Percentiles rank a stretch among this genome's conserved stretches.
Conservation (phyloP, 2,113 vertebrate genomes). For the Caranx melampygus region DNA sequence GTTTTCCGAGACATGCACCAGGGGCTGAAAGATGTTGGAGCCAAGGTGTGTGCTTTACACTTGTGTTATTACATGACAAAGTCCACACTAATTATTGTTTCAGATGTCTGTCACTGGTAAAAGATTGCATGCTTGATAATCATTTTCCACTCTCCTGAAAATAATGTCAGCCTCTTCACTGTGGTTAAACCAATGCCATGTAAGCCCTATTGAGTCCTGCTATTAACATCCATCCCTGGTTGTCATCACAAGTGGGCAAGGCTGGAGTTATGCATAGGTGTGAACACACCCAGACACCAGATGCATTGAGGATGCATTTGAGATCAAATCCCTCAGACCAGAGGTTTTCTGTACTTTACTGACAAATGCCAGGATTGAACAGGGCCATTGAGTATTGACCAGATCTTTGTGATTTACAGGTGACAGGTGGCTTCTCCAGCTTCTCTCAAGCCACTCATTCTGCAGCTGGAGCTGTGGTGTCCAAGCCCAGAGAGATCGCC, state of each 20-base stretch:
- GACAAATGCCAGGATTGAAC: too few relatives aligned
- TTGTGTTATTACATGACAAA: not conserved
- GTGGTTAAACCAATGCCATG: not conserved
- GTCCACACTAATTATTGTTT: not conserved
- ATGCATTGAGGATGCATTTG: too few relatives aligned
- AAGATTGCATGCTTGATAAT: not conserved
- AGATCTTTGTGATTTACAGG: conserved; percentile 78
- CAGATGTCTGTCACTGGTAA: not conserved
- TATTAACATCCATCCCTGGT: too few relatives aligned
- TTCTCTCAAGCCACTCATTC: conserved; percentile 98
- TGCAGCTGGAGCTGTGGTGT: conserved; percentile 94
- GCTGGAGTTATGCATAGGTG: too few relatives aligned
- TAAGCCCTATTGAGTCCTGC: not conserved
- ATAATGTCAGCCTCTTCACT: not conserved
- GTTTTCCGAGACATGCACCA: conserved; percentile 98
- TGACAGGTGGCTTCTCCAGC: conserved; percentile 94
- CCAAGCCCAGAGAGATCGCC: conserved; percentile 95
- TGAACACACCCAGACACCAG: too few relatives aligned
- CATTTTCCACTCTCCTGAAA: too few relatives aligned
- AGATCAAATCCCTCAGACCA: too few relatives aligned
- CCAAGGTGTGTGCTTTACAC: conserved; percentile 85
- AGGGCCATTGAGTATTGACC: conserved; percentile 2
- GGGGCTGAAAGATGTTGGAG: conserved; percentile 95
- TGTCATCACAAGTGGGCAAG: too few relatives aligned
- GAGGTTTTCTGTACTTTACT: too few relatives aligned